Conservation (phyloP, 2,888 invertebrate genomes). For the Omphaloscelis lunosa region DNA sequence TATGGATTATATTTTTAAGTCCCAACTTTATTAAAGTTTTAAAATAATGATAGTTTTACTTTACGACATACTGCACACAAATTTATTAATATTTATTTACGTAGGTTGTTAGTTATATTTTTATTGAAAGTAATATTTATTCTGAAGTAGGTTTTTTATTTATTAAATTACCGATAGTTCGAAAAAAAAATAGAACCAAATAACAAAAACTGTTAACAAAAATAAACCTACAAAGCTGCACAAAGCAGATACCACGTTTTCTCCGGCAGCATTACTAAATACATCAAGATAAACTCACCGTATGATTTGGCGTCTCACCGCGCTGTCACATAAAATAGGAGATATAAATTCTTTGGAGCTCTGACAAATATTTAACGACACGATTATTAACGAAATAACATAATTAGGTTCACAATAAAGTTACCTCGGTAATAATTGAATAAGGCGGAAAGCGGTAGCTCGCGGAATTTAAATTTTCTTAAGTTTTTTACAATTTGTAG, state of each 20-base stretch:
- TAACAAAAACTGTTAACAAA: not conserved
- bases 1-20: not conserved
- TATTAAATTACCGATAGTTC: too few relatives aligned
- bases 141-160: not conserved
- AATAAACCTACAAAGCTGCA: not conserved
- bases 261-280: constrained; percentile 38
- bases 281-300: constrained; percentile 72
- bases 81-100: not conserved
- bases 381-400: not conserved
- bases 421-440: not conserved
- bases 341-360: constrained; percentile 2
- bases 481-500: too few relatives aligned
- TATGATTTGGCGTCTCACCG: constrained; percentile 64
- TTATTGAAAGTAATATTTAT: not conserved
- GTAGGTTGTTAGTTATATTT: not conserved
- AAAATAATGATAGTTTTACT: too few relatives aligned
- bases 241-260: constrained; percentile 56
- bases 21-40: not conserved
- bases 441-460: too few relatives aligned
- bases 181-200: not conserved
- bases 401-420: not conserved
- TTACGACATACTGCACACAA: too few relatives aligned
- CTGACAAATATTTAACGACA: not conserved
- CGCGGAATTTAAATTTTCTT: too few relatives aligned
- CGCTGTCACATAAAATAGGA: constrained; percentile 37